Base-by-base conservation (phyloP, 1,140 invertebrate genomes). In the Panulirus ornatus region DNA sequence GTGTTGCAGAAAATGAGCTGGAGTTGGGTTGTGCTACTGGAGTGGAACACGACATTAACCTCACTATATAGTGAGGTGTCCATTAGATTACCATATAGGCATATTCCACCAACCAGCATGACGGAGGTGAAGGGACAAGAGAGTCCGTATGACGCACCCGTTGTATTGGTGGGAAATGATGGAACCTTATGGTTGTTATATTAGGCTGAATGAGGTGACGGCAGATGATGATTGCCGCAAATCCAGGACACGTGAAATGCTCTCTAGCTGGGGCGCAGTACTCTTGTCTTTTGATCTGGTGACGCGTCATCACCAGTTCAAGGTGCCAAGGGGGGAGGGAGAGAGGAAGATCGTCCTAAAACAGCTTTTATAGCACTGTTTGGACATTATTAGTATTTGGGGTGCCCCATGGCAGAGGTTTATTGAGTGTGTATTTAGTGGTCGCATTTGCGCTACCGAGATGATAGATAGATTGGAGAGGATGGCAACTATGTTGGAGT, bases 141-240 rank as follows among this genome's bases (percentile, higher is more conserved):
- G 36, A 42, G 47, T n/a, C 81, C 34, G 8, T 83, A 66, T 40
- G 81, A 51, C 11, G 78, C 27, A n/a, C 78, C 78, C 6, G 30
- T 81, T 9, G 78, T 81, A 44, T 81, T 54, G 30, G 78, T 81
- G 47, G 44, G n/a, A 81, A 58, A 81, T 27, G 76, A 81, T 27
- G 27, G 27, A 58, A 51, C 54, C 40, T n/a, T 83, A 14, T 34
- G 81, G 36, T 42, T 83, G 58, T 79, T 79, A 79, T 44, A 79
- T 36, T 11, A 73, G n/a, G 42, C 40, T 79, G n/a, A 83, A 83
- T 40, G 30, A 63, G 58, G n/a, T 40, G 2, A 83, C 81, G 1
- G 78, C 40, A 11, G 66, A 83, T 6, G 81, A 83, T 83, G 81
- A 66, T n/a, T 83, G 16, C 81, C 54, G 9, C 1, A 34, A 19